Conservation (phyloP, 2,888 invertebrate genomes). For the Philhelius pedissequus region DNA sequence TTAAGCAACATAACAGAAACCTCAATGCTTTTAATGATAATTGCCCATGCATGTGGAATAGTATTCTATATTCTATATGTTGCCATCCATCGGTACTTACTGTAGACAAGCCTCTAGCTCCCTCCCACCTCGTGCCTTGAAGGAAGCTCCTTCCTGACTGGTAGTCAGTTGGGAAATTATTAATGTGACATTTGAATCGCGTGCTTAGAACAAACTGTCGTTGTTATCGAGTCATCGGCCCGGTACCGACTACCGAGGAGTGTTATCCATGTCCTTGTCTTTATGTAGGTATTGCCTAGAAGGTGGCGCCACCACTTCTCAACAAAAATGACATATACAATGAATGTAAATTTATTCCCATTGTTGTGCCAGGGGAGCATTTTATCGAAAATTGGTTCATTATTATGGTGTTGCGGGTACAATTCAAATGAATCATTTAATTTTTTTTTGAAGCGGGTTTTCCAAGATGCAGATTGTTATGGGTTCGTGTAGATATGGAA, state of each 20-base stretch:
- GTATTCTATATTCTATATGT: slow-evolving; percentile 25
- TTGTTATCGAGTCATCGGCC: slow-evolving; percentile 11
- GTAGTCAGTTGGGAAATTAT: slow-evolving; percentile 51
- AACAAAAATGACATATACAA: neutral
- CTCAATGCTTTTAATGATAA: slow-evolving; percentile 58
- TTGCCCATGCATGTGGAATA: slow-evolving; percentile 58
- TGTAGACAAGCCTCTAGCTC: neutral
- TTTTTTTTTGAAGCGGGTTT: neutral
- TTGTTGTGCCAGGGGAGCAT: neutral
- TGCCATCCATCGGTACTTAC: neutral
- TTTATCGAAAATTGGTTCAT: neutral
- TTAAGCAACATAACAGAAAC: slow-evolving; percentile 40
- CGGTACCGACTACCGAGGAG: no score
- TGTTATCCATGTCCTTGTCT: neutral
- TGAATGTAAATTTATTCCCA: slow-evolving; percentile 45
- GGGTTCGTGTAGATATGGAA: neutral
- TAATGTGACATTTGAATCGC: slow-evolving; percentile 64
- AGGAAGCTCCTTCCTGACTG: slow-evolving; percentile 22
- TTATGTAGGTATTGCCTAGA: neutral
- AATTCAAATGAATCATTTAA: slow-evolving; percentile 30
- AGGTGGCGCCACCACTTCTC: neutral
- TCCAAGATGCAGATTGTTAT: neutral
- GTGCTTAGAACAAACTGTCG: slow-evolving; percentile 42
- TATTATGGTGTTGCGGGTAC: neutral
- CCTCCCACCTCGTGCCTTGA: neutral